Percentiles rank a stretch among this genome's conserved stretches.
Conservation (phyloP, 2,888 invertebrate genomes). For the Metalampra italica region DNA sequence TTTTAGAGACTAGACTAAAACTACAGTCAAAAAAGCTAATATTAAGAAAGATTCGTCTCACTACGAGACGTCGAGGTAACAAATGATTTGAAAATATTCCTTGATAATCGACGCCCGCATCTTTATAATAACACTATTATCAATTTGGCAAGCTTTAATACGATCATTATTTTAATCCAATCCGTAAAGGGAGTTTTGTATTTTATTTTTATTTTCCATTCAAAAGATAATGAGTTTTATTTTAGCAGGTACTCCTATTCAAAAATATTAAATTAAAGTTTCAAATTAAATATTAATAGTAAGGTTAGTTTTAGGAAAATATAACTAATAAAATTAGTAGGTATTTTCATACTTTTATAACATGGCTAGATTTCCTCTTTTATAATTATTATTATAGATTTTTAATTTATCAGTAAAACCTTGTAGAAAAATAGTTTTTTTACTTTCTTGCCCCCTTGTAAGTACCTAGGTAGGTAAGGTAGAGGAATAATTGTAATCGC, state of each 20-base stretch:
- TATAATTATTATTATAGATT: too few species aligned
- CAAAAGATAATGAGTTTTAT: conserved; percentile 4
- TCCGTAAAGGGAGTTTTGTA: conserved; percentile 17
- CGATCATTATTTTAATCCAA: conserved; percentile 42
- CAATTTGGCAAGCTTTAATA: conserved; percentile 72
- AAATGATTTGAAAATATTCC: conserved; percentile 64
- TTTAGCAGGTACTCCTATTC: conserved; percentile 1
- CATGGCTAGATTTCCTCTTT: too few species aligned
- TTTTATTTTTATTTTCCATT: conserved; percentile 11
- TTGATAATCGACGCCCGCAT: conserved; percentile 40
- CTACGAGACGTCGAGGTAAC: conserved; percentile 53
- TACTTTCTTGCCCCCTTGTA: too few species aligned
- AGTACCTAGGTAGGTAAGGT: too few species aligned
- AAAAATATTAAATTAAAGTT: not conserved
- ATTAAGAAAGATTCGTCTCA: conserved; percentile 52
- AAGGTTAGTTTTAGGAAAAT: not conserved
- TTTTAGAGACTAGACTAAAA: not conserved
- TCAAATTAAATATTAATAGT: not conserved
- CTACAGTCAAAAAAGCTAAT: not conserved
- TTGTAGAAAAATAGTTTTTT: too few species aligned
- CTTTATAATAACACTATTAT: conserved; percentile 66
- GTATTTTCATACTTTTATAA: too few species aligned
- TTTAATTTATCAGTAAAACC: too few species aligned
- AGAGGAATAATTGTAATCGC: too few species aligned
- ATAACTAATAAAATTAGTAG: too few species aligned